These are phyloP conservation scores for Mimachlamys varia DNA, from an alignment of 2,888 invertebrate species.

Conservation along the genomic window DNA sequence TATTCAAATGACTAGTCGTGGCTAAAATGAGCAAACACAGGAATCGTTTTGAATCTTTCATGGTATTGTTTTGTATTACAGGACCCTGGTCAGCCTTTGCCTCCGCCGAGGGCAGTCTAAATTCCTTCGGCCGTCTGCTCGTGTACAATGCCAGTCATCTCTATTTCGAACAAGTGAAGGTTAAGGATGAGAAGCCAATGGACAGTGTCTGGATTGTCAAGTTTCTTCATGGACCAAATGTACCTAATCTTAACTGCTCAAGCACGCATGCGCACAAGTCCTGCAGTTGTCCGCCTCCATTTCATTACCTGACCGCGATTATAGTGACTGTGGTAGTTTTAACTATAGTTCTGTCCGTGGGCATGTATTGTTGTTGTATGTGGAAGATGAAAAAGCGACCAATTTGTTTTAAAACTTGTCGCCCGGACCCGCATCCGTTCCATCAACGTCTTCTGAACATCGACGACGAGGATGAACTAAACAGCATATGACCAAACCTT, in stretches of 20 bases:
- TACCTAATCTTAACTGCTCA: conserved; percentile 51
- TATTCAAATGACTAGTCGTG: neutral
- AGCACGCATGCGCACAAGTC: conserved; percentile 41
- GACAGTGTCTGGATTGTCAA: conserved; percentile 68
- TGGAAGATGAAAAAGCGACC: neutral
- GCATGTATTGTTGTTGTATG: conserved; percentile 38
- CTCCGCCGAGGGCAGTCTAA: conserved; percentile 50
- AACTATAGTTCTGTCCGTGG: conserved; percentile 1
- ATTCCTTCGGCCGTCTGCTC: conserved; percentile 62
- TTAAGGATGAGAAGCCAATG: conserved; percentile 48
- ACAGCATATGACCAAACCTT: neutral
- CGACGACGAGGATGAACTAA: neutral
- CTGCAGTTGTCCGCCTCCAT: conserved; percentile 56
- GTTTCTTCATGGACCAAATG: conserved; percentile 57
- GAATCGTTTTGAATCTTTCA: no score
- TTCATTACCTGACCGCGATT: conserved; percentile 52
- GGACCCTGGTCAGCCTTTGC: conserved; percentile 68
- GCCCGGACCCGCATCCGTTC: neutral
- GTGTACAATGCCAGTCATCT: conserved; percentile 67
- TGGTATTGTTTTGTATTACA: conserved; percentile 37
- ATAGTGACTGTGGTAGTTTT: neutral
- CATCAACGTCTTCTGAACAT: neutral
- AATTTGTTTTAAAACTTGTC: neutral
- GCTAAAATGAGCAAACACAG: no score
- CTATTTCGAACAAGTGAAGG: conserved; percentile 63